Conservation (phyloP, 2,113 vertebrate species). For the Sylvietta virens region DNA sequence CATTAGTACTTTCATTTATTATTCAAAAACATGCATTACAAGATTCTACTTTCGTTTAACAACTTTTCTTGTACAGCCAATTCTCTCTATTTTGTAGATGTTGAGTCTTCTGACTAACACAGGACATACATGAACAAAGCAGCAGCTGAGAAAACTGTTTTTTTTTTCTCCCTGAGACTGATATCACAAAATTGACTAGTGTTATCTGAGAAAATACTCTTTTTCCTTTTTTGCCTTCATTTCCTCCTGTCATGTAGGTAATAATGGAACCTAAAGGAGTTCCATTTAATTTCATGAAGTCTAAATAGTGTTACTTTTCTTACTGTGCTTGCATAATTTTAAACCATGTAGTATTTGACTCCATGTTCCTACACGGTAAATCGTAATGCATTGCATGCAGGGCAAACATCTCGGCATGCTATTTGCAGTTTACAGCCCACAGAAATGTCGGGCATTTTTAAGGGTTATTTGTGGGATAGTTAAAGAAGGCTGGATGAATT, state of each 20-base stretch:
- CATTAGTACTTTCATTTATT: not conserved
- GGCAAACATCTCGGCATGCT: not conserved
- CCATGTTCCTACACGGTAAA: not conserved
- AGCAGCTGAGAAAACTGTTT: not conserved
- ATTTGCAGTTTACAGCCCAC: slow-evolving; percentile 37
- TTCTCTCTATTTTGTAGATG: not conserved
- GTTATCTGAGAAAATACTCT: not conserved
- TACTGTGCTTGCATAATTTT: not conserved
- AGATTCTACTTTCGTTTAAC: not conserved
- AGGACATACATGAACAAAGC: not conserved
- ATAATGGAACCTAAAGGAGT: not conserved
- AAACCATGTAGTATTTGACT: not conserved
- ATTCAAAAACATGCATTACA: not conserved
- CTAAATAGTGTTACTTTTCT: not conserved
- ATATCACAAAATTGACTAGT: not conserved
- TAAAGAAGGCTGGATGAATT: not conserved
- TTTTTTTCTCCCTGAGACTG: not conserved
- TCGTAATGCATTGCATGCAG: not conserved
- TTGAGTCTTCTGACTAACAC: not conserved
- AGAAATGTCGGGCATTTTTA: slow-evolving; percentile 20
- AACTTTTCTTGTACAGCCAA: not conserved
- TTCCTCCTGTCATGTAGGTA: not conserved
- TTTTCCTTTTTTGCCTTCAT: not conserved
- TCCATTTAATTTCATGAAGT: not conserved
- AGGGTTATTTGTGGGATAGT: not conserved